Conservation (phyloP, 2,888 invertebrate species). For the Coecobrya sp. region DNA sequence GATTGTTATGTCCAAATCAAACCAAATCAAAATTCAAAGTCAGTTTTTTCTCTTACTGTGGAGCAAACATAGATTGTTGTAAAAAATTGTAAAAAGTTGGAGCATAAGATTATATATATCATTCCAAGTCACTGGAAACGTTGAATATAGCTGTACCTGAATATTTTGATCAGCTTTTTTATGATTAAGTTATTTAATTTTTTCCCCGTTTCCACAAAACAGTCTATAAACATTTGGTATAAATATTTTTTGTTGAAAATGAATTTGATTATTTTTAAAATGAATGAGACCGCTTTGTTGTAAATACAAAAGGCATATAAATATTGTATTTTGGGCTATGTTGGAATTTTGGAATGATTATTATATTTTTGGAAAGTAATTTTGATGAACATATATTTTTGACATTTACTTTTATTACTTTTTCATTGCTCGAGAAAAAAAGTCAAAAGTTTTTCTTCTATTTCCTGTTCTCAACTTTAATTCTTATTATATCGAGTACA, state of each 20-base stretch:
- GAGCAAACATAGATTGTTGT: conserved; percentile 55
- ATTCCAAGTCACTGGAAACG: conserved; percentile 15
- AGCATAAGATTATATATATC: neutral
- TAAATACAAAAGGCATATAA: neutral
- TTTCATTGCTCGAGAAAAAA: neutral
- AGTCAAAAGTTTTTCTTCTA: conserved; percentile 7
- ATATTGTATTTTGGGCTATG: neutral
- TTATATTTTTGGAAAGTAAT: neutral
- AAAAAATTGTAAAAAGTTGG: conserved; percentile 15
- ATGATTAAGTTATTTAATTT: conserved; percentile 29
- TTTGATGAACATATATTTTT: neutral
- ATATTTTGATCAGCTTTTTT: conserved; percentile 53
- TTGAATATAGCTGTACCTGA: neutral
- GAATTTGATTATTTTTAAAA: neutral
- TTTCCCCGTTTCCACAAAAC: neutral
- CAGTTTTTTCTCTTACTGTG: conserved; percentile 50
- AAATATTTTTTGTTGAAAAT: neutral
- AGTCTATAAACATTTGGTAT: neutral
- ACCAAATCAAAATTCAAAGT: neutral
- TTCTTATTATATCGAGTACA: neutral
- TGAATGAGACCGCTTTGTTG: conserved; percentile 2
- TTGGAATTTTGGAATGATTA: conserved; percentile 35
- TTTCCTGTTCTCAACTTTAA: neutral
- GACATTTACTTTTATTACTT: conserved; percentile 1
- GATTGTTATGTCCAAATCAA: conserved; percentile 23